phyloP scores from a whole-genome alignment of 2,797 vertebrate species.

The Monodelphis domestica region DNA sequence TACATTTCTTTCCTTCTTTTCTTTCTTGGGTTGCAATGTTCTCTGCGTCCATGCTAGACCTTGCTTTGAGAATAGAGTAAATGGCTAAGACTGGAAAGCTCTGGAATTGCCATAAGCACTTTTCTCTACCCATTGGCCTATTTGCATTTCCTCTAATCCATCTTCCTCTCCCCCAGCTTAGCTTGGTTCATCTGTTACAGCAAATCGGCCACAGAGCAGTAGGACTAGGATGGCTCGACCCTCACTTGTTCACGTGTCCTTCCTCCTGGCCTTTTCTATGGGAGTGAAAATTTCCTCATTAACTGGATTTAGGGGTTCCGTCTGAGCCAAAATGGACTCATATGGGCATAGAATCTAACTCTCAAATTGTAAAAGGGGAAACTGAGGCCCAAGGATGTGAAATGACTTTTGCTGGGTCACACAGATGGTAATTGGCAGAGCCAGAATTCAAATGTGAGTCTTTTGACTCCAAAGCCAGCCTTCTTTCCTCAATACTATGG shows the following conservation, averaged over 20 bases:
- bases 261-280: background rate
- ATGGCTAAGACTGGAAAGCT: background rate
- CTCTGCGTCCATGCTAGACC: background rate
- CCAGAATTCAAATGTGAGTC: background rate
- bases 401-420: background rate
- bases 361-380: background rate
- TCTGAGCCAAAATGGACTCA: background rate
- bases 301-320: background rate
- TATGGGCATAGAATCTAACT: background rate
- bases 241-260: background rate
- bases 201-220: background rate
- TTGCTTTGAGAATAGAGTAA: background rate
- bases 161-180: background rate
- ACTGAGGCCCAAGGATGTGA: background rate
- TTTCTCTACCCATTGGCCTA: background rate
- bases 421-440: background rate
- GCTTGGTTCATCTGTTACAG: background rate
- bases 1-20: slow-evolving; percentile 6
- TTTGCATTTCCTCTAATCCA: background rate
- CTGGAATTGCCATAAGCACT: background rate
- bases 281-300: background rate
- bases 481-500: background rate
- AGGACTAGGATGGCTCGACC: background rate
- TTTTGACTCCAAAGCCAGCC: background rate
- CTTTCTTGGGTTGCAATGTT: background rate